Evolutionary conservation across 1,140 invertebrate species (phyloP), one percentile per base, ranked within the genome.

Genomic region (Cyclargus thomasi): DNA sequence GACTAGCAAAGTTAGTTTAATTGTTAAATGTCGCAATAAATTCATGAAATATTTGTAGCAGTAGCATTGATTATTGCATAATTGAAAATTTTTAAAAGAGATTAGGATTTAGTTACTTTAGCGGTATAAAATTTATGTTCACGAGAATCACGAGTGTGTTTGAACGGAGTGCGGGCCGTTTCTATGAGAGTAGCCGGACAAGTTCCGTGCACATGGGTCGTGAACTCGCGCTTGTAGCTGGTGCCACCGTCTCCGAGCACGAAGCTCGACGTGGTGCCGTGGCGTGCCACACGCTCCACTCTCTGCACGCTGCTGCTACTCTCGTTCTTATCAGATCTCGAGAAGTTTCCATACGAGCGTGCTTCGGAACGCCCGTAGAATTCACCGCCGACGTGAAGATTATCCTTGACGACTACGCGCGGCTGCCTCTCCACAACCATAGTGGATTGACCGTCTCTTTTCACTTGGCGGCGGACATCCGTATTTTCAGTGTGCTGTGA

Each of bases 91-190:
- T 71, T 36, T 72, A 76, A 77, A 82, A 75, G 79, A 79, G 83
- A 87, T 82, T 77, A 74, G 72, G 67, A 69, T 67, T 63, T 70
- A 53, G 81, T 86, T 71, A 86, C 80, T 86, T 91, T 91, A 59
- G 95, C 93, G 80, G 95, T 92, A 78, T 96, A 97, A 81, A 96
- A 97, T 80, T 96, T 96, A 79, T 97, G 96, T 78, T 95, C 94
- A 62, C 93, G 94, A 0, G 95, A 95, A 80, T 96, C 95, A 69
- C 95, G 92, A 1, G 95, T 95, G 75, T 96, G 95, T 81, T 95
- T 95, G 82, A 95, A 97, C 18, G 94, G 94, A 59, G 94, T 93
- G 68, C 93, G 92, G 57, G 95, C 93, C 0, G 93, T 91, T 75
- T 96, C 94, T 10, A 97, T 92, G 16, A 96, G 89, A 23, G 95